Percentiles rank a stretch among this genome's conserved stretches.
These are phyloP conservation scores for Crematogaster levior DNA, from an alignment of 2,888 invertebrate species.

Conservation along the genomic window DNA sequence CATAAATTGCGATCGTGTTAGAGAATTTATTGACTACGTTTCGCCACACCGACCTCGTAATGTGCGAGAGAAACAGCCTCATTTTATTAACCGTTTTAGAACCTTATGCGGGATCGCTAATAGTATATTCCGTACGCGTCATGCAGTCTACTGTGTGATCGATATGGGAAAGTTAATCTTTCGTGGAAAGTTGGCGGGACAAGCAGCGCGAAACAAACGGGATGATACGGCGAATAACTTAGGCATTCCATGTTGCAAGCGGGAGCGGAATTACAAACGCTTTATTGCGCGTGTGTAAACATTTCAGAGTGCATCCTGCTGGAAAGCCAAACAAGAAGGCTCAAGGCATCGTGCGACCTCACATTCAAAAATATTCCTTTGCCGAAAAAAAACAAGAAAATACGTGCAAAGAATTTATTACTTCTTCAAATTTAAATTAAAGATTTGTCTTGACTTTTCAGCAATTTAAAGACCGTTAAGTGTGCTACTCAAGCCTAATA, in stretches of 20 bases:
- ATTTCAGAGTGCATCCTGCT: conserved; percentile 5
- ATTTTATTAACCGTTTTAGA: conserved; percentile 17
- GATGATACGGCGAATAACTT: conserved; percentile 40
- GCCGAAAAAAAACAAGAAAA: background rate
- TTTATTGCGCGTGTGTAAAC: background rate
- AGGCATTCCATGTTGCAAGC: conserved; percentile 43
- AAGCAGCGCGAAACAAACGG: conserved; percentile 31
- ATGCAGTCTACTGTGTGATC: conserved; percentile 21
- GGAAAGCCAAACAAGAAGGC: background rate
- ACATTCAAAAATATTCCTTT: background rate
- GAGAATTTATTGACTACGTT: background rate
- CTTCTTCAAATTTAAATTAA: background rate
- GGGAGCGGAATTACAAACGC: conserved; percentile 20
- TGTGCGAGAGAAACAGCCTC: background rate
- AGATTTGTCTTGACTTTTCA: background rate
- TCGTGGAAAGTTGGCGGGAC: conserved; percentile 44
- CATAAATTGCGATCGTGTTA: background rate
- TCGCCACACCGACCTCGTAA: background rate
- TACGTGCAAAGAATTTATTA: background rate
- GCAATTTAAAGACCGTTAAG: background rate
- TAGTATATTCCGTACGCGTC: background rate
- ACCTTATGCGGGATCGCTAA: background rate
- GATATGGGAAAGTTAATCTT: conserved; percentile 48
- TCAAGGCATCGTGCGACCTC: background rate
- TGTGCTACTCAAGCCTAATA: background rate